phyloP scores from a whole-genome alignment of 1,140 invertebrate genomes.

The Meloidogyne exigua region DNA sequence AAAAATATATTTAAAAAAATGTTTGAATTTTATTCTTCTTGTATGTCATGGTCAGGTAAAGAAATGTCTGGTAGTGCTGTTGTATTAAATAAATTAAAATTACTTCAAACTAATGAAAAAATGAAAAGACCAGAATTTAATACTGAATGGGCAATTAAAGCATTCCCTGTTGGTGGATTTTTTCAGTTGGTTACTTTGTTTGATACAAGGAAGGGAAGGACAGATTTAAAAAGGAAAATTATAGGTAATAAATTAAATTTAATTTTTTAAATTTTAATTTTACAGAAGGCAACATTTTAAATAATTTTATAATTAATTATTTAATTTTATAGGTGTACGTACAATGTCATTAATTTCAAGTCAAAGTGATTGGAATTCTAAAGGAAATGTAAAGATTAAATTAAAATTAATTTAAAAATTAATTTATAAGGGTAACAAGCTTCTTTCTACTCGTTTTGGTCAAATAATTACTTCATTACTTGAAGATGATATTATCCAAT shows the following conservation, averaged over 20 bases:
- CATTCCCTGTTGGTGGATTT: slow-evolving; percentile 5
- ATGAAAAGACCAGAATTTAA: neutral
- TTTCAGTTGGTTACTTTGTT: slow-evolving; percentile 4
- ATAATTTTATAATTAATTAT: no score
- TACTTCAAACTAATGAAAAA: neutral
- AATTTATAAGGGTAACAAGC: neutral
- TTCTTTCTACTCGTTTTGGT: neutral
- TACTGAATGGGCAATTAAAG: slow-evolving; percentile 5
- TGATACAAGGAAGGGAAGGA: slow-evolving; percentile 3
- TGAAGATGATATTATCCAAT: neutral
- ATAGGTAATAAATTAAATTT: neutral
- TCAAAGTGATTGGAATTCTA: neutral
- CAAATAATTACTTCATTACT: slow-evolving; percentile 8
- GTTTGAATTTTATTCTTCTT: neutral
- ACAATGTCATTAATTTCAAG: slow-evolving; percentile 8
- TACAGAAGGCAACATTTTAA: no score
- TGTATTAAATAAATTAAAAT: neutral
- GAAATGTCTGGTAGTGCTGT: neutral
- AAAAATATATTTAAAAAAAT: slow-evolving; percentile 6
- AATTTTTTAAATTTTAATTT: no score
- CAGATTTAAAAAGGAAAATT: slow-evolving; percentile 6
- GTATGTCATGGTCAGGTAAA: slow-evolving; percentile 8
- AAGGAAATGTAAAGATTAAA: slow-evolving; percentile 1
- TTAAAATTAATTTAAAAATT: neutral
- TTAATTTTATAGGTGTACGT: neutral